Base-by-base conservation (phyloP, 2,888 invertebrate genomes). In the Melinaea menophilus region DNA sequence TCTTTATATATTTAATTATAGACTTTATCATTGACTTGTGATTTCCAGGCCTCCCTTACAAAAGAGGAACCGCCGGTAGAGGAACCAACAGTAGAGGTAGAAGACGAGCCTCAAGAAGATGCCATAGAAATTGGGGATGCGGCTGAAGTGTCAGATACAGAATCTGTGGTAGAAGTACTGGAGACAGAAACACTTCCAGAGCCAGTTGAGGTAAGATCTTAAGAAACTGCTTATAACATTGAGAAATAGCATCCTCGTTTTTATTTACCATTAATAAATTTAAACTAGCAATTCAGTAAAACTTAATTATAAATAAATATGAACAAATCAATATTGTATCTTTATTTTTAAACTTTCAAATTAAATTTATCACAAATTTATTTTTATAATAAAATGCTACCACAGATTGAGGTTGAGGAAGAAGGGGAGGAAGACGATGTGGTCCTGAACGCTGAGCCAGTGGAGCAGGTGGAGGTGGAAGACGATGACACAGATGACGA, bases 381-480 rank as follows among this genome's bases (percentile, higher is more conserved):
- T 46, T 48, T 47, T 54, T 41, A 31, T 45, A 46, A 55, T 41
- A 41, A 9, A 41, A 7, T 1, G 9, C 5, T 5, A 37, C 55
- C 2, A 12, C 65, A 75, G 75, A 73, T 80, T 59, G 78, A 84
- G 22, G 86, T 91, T 34, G 70, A 69, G 12, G 79, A 85, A 37
- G 86, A 91, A n/a, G 93, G 91, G 11, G 93, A 93, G 5, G 94
- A 93, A 67, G 94, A 94, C 72, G 94, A 94, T 75, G 94, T 94
- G 63, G 94, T 95, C 59, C 92, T 94, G 71, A 93, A 94, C 69
- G 92, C 94, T 66, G 93, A 93, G 67, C 93, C 92, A 5, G 94
- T 94, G 62, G 94, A 93, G 69, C 89, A 93, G 68, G 93, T 93
- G 62, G 89, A 92, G 54, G 93, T 94, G 2, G 93, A 94, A 47